phyloP scores from a whole-genome alignment of 2,113 vertebrate species.

The Muscicapa adusta region DNA sequence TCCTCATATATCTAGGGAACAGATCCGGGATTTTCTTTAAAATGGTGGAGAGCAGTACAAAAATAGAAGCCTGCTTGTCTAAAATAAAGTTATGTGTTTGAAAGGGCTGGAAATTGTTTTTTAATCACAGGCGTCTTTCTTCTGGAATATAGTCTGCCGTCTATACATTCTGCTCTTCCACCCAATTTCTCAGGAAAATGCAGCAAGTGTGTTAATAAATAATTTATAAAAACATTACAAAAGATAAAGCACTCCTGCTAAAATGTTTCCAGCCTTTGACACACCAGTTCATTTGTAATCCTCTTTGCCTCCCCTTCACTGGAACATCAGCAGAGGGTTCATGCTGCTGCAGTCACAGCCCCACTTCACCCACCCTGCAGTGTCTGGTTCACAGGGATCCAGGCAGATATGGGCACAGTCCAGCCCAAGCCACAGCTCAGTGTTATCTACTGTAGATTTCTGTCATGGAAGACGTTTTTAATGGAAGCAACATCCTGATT shows the following conservation, averaged over 20 bases:
- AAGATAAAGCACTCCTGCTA: constrained; percentile 27
- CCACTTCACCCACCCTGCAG: neutral
- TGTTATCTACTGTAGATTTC: neutral
- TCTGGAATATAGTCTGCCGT: neutral
- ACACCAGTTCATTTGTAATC: constrained; percentile 9
- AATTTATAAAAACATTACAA: constrained; percentile 46
- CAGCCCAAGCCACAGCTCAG: neutral
- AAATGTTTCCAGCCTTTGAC: neutral
- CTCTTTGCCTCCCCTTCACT: neutral
- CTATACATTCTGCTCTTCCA: neutral
- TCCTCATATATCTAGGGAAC: constrained; percentile 27
- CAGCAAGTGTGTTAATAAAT: constrained; percentile 50
- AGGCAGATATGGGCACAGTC: neutral
- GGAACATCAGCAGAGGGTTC: neutral
- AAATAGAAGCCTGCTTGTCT: neutral
- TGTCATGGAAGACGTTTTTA: neutral
- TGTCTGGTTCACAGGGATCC: neutral
- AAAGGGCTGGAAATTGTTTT: constrained; percentile 23
- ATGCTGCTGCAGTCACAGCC: neutral
- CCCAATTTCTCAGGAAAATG: constrained; percentile 37
- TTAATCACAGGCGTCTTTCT: constrained; percentile 34
- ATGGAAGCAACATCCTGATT: neutral
- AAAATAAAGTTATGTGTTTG: constrained; percentile 19
- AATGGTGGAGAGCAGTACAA: neutral
- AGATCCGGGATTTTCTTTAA: neutral